phyloP scores from a whole-genome alignment of 2,888 invertebrate genomes.

The Tricholauxania praeusta region DNA sequence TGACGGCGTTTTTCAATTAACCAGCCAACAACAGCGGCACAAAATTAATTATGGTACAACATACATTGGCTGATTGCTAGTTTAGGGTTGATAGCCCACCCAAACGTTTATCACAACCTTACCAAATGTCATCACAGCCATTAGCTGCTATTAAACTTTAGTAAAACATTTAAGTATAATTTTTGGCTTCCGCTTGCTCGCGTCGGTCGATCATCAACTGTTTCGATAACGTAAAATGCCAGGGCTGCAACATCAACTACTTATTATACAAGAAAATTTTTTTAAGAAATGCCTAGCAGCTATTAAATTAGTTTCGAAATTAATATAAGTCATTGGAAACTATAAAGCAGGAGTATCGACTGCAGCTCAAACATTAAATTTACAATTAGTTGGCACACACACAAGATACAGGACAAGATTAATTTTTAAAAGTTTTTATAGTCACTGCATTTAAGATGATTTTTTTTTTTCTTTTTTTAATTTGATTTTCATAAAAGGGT shows the following conservation, averaged over 20 bases:
- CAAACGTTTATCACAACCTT: constrained; percentile 7
- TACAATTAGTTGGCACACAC: neutral
- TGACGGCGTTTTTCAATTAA: too few relatives aligned
- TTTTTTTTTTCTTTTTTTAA: too few relatives aligned
- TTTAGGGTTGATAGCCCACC: neutral
- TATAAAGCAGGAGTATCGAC: neutral
- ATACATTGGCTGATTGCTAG: too few relatives aligned
- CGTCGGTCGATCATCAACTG: constrained; percentile 3
- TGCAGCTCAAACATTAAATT: neutral
- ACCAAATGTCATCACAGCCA: constrained; percentile 25
- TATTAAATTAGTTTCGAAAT: constrained; percentile 29
- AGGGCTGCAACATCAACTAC: neutral
- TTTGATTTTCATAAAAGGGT: too few relatives aligned
- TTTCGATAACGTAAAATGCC: neutral
- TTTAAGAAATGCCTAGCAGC: constrained; percentile 5
- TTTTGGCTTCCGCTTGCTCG: neutral
- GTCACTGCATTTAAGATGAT: too few relatives aligned
- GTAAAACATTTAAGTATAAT: constrained; percentile 17
- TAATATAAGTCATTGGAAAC: constrained; percentile 28
- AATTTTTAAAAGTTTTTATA: too few relatives aligned
- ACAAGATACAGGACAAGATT: too few relatives aligned
- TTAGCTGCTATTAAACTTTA: constrained; percentile 26
- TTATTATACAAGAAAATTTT: neutral
- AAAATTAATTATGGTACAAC: too few relatives aligned
- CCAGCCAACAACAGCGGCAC: too few relatives aligned